Evolutionary conservation across 2,888 invertebrate genomes (phyloP).

Genomic region (Andrena praecox): DNA sequence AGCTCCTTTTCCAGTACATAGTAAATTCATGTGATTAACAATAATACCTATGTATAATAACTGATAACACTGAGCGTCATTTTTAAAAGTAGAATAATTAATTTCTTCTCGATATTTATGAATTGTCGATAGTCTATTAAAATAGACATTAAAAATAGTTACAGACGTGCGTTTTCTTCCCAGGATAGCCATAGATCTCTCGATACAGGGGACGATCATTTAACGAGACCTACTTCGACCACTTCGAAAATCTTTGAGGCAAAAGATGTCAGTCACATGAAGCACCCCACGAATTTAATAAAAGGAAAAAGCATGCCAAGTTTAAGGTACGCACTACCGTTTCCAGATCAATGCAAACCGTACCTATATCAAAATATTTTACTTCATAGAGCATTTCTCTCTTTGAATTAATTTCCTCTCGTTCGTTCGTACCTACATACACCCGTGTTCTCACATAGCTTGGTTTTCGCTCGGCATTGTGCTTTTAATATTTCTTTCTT

Average conservation of each 20-base stretch:
- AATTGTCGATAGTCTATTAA: background rate
- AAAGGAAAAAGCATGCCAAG: conserved; percentile 99
- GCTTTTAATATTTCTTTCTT: background rate
- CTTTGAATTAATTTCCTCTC: conserved; percentile 36
- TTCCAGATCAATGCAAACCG: conserved; percentile 9
- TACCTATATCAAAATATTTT: conserved; percentile 19
- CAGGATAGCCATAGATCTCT: conserved; percentile 94
- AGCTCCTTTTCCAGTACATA: no score
- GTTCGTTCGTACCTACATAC: conserved; percentile 66
- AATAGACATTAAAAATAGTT: background rate
- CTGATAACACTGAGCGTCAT: no score
- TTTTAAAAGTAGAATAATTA: no score
- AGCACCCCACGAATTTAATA: conserved; percentile 89
- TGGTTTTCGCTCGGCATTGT: background rate
- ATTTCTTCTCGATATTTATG: no score
- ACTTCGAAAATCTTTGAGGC: conserved; percentile 88
- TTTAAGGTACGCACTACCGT: conserved; percentile 89
- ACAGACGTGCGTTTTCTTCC: background rate
- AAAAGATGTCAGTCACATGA: conserved; percentile 86
- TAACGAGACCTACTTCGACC: conserved; percentile 90
- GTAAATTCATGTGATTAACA: no score
- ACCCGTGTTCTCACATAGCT: conserved; percentile 47
- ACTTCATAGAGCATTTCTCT: conserved; percentile 51
- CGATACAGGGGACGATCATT: conserved; percentile 92
- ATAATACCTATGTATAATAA: no score